Evolutionary conservation across 1,140 invertebrate genomes (phyloP).

Genomic region (Drosophila ambigua): DNA sequence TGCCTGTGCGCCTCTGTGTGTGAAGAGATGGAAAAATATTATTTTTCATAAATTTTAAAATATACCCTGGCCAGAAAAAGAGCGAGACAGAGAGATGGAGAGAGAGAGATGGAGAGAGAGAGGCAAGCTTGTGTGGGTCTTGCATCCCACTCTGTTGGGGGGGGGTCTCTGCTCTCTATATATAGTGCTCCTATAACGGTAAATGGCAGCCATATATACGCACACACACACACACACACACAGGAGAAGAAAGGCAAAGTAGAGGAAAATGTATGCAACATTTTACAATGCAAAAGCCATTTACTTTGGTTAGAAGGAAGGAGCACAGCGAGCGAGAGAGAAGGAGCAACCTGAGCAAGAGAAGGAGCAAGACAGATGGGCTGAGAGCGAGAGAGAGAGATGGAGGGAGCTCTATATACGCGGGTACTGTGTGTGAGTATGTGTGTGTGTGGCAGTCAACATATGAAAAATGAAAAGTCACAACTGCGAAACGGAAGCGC

Average conservation of each 20-base stretch:
- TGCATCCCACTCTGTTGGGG: constrained; percentile 39
- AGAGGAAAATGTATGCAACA: constrained; percentile 82
- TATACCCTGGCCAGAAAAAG: constrained; percentile 49
- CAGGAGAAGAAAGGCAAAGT: constrained; percentile 62
- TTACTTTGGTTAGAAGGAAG: constrained; percentile 49
- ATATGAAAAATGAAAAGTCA: constrained; percentile 83
- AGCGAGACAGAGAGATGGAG: constrained; percentile 14
- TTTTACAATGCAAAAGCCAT: constrained; percentile 83
- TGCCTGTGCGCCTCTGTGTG: constrained; percentile 35
- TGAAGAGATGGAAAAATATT: constrained; percentile 76
- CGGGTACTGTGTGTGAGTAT: constrained; percentile 5
- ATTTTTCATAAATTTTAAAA: constrained; percentile 83
- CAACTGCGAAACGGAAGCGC: constrained; percentile 52
- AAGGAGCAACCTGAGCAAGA: constrained; percentile 22
- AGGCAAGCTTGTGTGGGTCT: constrained; percentile 21
- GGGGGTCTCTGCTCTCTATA: constrained; percentile 15
- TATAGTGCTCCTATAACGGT: constrained; percentile 21
- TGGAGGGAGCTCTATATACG: background rate
- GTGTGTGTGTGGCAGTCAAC: constrained; percentile 57
- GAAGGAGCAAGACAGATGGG: constrained; percentile 15
- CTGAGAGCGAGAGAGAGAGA: constrained; percentile 27
- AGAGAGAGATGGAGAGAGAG: constrained; percentile 19
- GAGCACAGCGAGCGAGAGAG: constrained; percentile 25
- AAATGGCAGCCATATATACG: constrained; percentile 42
- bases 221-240: constrained; percentile 25